Conservation (phyloP, 2,113 vertebrate genomes). For the Choloepus hoffmanni region DNA sequence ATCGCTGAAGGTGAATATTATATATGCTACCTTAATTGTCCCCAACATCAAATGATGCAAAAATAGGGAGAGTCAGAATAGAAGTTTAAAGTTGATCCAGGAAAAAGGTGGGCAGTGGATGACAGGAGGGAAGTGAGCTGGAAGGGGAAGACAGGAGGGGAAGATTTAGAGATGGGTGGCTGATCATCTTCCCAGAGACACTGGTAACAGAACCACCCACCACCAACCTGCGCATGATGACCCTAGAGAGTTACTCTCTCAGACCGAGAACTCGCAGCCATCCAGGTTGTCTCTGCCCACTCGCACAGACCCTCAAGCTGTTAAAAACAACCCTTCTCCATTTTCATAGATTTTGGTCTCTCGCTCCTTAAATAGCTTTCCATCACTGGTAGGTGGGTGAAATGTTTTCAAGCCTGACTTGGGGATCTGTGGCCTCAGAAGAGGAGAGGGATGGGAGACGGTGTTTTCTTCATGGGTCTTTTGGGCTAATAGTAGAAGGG, state of each 20-base stretch:
- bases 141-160: neutral
- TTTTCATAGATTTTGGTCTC: neutral
- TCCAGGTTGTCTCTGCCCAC: neutral
- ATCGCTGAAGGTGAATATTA: too few species aligned
- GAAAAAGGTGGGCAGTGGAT: neutral
- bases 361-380: neutral
- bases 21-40: too few species aligned
- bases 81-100: neutral
- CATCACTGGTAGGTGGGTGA: too few species aligned
- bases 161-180: neutral
- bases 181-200: neutral
- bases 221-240: too few species aligned
- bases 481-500: neutral
- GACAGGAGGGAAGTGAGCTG: neutral
- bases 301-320: neutral
- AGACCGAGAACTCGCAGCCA: neutral
- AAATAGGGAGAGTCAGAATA: neutral
- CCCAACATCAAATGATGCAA: neutral
- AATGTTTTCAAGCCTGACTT: neutral
- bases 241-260: neutral
- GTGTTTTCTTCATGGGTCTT: fast-evolving
- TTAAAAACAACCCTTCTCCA: neutral
- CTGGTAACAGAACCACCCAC: fast-evolving
- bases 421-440: neutral
- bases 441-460: neutral